Evolutionary conservation across 2,888 invertebrate species (phyloP), one percentile per base, ranked within the genome.

Genomic region (Epistrophe grossulariae): DNA sequence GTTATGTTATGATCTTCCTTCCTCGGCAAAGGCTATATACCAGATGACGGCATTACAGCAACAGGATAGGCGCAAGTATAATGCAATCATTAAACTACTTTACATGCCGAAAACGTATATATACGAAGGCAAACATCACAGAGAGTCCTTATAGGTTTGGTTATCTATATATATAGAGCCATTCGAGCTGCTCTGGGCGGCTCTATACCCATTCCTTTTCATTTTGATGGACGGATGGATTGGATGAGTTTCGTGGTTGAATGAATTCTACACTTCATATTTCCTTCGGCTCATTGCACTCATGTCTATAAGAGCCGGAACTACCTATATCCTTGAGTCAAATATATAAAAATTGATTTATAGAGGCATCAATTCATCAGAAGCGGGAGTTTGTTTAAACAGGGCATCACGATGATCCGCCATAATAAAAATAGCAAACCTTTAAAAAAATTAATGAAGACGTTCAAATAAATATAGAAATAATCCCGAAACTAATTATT

Each of bases 301-400:
- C 24, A 24, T 3, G 24, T 31, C 55, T 43, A 55, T 43, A 55
- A n/a, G 55, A 74, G 82, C 85, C 85, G 85, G 82, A 85, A 85
- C 78, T 79, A 24, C 24, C 24, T 24, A 24, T 24, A 66, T 71
- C 35, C 11, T 48, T 79, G 74, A 66, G 66, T 62, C 38, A 71
- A 71, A 70, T 76, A 70, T 74, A 76, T 82, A 82, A 83, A 87
- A 87, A 87, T 87, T 87, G 85, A 87, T 87, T 87, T 87, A 87
- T 87, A 82, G 74, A 59, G 57, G 55, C 62, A 71, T 71, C 70
- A 71, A 50, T 40, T 57, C 72, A 70, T 77, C 70, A 79, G 66
- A 13, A 52, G 68, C 45, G 15, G 19, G 74, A 57, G 82, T 79
- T 79, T 87, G 45, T 87, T 83, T 87, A 43, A 76, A 76, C 70